A percentile compares a stretch with the other conserved stretches of the same genome.
Evolutionary conservation across 2,113 vertebrate genomes (phyloP).

Genomic region (Xenopus borealis): DNA sequence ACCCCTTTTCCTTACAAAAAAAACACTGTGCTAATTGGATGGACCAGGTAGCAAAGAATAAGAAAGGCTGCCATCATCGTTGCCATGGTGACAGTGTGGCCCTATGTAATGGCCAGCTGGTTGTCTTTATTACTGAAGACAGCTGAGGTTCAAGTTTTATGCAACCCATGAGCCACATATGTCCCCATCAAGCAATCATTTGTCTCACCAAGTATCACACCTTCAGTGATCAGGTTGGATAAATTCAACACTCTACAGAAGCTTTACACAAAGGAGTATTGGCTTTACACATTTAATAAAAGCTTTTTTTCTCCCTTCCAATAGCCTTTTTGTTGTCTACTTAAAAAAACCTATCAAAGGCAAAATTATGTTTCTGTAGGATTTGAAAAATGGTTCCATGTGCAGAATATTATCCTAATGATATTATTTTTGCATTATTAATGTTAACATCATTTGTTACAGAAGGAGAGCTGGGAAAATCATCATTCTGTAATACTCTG

Average conservation of each 20-base stretch:
- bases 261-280: constrained; percentile 14
- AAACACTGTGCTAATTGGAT: constrained; percentile 32
- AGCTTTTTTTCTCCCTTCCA: background rate
- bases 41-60: constrained; percentile 8
- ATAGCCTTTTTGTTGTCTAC: background rate
- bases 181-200: constrained; percentile 37
- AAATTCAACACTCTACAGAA: constrained; percentile 26
- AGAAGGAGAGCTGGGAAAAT: background rate
- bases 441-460: constrained; percentile 1
- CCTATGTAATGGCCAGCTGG: constrained; percentile 42
- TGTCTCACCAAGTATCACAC: constrained; percentile 34
- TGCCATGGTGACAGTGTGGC: constrained; percentile 35
- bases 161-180: constrained; percentile 35
- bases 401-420: background rate
- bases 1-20: constrained; percentile 22
- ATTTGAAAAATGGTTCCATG: background rate
- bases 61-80: constrained; percentile 34
- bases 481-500: background rate
- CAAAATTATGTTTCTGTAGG: background rate
- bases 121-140: constrained; percentile 37
- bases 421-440: constrained; percentile 4
- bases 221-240: constrained; percentile 14
- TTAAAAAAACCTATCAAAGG: background rate
- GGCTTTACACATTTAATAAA: constrained; percentile 4
- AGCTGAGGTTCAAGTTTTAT: constrained; percentile 33